phyloP scores from a whole-genome alignment of 1,140 invertebrate genomes.

The Schmidtea mediterranea region DNA sequence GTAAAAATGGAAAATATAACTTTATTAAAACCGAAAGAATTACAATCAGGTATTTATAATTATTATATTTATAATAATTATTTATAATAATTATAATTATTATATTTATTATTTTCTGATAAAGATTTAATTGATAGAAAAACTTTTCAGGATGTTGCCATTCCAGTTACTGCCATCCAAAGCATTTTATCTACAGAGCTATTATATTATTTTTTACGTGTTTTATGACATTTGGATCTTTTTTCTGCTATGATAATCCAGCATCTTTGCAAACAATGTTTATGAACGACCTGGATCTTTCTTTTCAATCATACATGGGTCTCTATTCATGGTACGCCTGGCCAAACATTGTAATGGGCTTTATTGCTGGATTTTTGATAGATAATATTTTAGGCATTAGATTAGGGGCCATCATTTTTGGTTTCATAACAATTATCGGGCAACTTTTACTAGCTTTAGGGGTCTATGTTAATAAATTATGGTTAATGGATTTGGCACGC shows the following conservation, averaged over 20 bases:
- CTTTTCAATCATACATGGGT: conserved; percentile 50
- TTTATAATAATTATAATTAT: too few relatives aligned
- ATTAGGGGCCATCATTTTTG: conserved; percentile 65
- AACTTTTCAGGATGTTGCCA: neutral
- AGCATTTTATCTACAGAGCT: neutral
- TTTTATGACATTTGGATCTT: conserved; percentile 38
- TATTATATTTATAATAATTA: too few relatives aligned
- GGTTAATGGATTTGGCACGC: conserved; percentile 68
- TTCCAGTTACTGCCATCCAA: neutral
- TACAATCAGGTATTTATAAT: too few relatives aligned
- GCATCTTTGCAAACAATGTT: conserved; percentile 63
- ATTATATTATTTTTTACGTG: neutral
- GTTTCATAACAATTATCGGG: conserved; percentile 48
- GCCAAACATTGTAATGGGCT: conserved; percentile 82
- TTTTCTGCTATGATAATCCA: conserved; percentile 90
- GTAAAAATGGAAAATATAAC: too few relatives aligned
- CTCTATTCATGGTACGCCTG: conserved; percentile 86
- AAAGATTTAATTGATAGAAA: too few relatives aligned
- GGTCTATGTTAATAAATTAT: conserved; percentile 45
- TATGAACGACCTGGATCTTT: conserved; percentile 47
- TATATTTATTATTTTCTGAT: too few relatives aligned
- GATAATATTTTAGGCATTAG: conserved; percentile 76
- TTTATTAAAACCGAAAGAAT: too few relatives aligned
- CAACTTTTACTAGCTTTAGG: conserved; percentile 58
- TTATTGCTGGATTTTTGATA: conserved; percentile 74